Conservation (phyloP, 2,797 vertebrate species). For the Percopsis omiscomaycus region DNA sequence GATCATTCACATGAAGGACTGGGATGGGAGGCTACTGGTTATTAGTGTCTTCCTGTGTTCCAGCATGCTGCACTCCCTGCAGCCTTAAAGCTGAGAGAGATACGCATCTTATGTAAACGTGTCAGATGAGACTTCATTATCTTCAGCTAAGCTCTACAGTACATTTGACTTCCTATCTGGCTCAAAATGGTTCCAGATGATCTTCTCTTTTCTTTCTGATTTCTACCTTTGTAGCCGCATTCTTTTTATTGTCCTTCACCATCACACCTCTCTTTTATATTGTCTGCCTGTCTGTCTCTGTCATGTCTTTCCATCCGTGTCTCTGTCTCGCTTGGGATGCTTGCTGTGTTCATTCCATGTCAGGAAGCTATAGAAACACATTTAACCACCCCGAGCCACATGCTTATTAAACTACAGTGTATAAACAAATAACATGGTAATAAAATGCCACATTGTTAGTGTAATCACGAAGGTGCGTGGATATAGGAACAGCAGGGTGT, state of each 20-base stretch:
- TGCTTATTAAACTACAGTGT: constrained; percentile 45
- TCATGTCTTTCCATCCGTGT: constrained; percentile 14
- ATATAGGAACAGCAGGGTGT: constrained; percentile 54
- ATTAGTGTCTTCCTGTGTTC: constrained; percentile 41
- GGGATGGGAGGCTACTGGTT: constrained; percentile 40
- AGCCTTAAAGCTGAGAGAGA: constrained; percentile 35
- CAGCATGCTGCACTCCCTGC: constrained; percentile 53
- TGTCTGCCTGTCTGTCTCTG: constrained; percentile 2
- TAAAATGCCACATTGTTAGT: constrained; percentile 57
- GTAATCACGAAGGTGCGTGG: constrained; percentile 45
- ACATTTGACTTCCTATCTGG: constrained; percentile 53
- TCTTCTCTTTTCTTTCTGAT: constrained; percentile 16
- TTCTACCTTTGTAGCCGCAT: constrained; percentile 24
- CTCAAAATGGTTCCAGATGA: constrained; percentile 73
- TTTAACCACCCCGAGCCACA: constrained; percentile 28
- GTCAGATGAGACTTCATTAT: constrained; percentile 53
- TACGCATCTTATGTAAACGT: constrained; percentile 50
- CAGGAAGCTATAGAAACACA: constrained; percentile 21
- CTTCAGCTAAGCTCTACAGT: constrained; percentile 52
- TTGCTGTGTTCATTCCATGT: not conserved
- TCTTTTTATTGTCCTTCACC: constrained; percentile 1
- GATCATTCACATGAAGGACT: constrained; percentile 43
- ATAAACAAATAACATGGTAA: constrained; percentile 38
- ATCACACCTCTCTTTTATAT: not conserved
- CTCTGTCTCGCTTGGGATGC: constrained; percentile 9